Evolutionary conservation across 2,888 invertebrate genomes (phyloP).

Genomic region (Cantharis rustica): DNA sequence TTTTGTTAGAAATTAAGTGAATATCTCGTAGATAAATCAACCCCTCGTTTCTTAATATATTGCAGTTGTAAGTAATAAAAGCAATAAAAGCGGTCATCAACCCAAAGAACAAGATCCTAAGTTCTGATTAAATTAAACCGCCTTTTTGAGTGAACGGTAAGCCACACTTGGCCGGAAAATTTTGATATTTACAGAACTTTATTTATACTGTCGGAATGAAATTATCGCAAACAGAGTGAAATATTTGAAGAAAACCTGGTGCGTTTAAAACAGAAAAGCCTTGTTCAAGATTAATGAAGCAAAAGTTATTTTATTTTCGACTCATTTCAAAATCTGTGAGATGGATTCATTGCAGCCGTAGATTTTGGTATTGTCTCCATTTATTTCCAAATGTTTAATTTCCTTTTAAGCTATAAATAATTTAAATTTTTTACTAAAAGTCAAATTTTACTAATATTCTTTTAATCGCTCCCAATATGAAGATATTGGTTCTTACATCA

Average conservation of each 20-base stretch:
- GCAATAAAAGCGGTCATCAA: neutral
- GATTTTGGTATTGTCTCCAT: neutral
- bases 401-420: neutral
- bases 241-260: neutral
- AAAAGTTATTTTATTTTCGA: neutral
- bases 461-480: neutral
- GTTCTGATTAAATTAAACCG: neutral
- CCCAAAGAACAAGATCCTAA: neutral
- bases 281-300: neutral
- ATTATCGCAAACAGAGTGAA: neutral
- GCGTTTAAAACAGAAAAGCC: neutral
- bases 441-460: neutral
- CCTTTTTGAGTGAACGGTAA: neutral
- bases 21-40: neutral
- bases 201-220: neutral
- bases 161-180: neutral
- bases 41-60: neutral
- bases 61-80: neutral
- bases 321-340: neutral
- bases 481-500: neutral
- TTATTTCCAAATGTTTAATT: neutral
- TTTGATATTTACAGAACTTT: neutral
- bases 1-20: neutral
- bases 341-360: neutral
- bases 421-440: neutral